Conservation (phyloP, 92 coral and sea anemone species). For the Virgularia gustaviana region DNA sequence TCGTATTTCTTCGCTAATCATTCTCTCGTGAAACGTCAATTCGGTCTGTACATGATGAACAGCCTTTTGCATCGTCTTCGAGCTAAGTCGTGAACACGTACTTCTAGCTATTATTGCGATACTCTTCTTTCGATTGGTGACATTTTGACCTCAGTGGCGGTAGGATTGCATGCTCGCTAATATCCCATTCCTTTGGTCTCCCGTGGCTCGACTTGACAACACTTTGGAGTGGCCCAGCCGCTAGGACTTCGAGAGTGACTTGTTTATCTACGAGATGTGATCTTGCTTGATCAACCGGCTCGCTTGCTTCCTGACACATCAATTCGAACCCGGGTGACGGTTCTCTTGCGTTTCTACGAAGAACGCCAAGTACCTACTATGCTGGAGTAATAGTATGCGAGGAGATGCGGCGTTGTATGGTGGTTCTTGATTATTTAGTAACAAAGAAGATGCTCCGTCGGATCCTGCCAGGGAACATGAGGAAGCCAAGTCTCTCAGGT, state of each 20-base stretch:
- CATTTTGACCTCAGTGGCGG: slow-evolving; percentile 9
- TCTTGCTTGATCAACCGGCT: slow-evolving; percentile 6
- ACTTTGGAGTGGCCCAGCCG: slow-evolving; percentile 18
- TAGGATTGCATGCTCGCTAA: neutral
- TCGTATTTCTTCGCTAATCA: too few species aligned
- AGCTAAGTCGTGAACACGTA: too few species aligned
- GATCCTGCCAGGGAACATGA: slow-evolving; percentile 41
- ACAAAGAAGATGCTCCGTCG: slow-evolving; percentile 40
- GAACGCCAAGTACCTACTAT: neutral
- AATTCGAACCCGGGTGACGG: slow-evolving; percentile 13
- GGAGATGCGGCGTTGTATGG: slow-evolving; percentile 36
- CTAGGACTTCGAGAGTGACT: slow-evolving; percentile 20
- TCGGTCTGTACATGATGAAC: too few species aligned
- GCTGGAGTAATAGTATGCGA: neutral
- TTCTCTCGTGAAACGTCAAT: too few species aligned
- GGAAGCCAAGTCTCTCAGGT: slow-evolving; percentile 42
- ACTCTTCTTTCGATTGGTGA: too few species aligned
- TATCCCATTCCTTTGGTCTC: slow-evolving; percentile 2
- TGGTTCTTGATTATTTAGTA: slow-evolving; percentile 14
- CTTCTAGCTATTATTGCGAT: too few species aligned
- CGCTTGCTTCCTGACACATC: neutral
- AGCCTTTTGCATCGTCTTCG: too few species aligned
- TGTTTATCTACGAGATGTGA: slow-evolving; percentile 43
- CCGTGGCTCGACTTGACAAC: slow-evolving; percentile 22
- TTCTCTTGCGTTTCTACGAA: neutral